These are phyloP conservation scores for Paratrypauchen microcephalus DNA, from an alignment of 2,797 vertebrate genomes.

Conservation along the genomic window DNA sequence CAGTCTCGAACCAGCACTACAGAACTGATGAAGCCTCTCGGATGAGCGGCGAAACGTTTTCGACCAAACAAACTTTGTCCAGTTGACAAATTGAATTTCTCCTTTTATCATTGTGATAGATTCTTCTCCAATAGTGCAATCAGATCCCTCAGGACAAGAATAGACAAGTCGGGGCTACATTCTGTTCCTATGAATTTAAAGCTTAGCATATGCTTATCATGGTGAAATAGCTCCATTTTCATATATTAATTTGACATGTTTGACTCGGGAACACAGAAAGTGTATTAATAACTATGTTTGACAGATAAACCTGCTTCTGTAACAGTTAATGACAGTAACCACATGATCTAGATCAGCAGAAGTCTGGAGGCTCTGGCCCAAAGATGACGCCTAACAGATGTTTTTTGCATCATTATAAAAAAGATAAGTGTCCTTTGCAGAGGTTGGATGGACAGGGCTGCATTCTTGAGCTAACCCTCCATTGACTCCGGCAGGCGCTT, in stretches of 20 bases:
- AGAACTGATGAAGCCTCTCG: too few relatives aligned
- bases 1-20: too few relatives aligned
- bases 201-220: not conserved
- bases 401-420: conserved; percentile 9
- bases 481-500: conserved; percentile 43
- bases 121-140: conserved; percentile 12
- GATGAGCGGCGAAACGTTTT: too few relatives aligned
- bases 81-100: too few relatives aligned
- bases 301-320: not conserved
- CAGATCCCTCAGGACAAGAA: conserved; percentile 12
- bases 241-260: not conserved
- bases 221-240: not conserved
- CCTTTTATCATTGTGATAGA: conserved; percentile 28
- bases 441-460: conserved; percentile 8
- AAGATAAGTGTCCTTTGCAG: not conserved
- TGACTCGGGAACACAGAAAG: not conserved
- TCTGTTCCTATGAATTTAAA: conserved; percentile 8
- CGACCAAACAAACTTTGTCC: too few relatives aligned
- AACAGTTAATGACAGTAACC: not conserved
- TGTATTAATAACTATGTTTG: not conserved
- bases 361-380: not conserved
- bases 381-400: conserved; percentile 1
- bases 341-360: not conserved
- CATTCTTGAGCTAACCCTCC: conserved; percentile 55
- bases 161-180: conserved; percentile 14